Evolutionary conservation across 53 echinoderm and acorn worm species (phyloP).

Genomic region (Echinometra lucunter): DNA sequence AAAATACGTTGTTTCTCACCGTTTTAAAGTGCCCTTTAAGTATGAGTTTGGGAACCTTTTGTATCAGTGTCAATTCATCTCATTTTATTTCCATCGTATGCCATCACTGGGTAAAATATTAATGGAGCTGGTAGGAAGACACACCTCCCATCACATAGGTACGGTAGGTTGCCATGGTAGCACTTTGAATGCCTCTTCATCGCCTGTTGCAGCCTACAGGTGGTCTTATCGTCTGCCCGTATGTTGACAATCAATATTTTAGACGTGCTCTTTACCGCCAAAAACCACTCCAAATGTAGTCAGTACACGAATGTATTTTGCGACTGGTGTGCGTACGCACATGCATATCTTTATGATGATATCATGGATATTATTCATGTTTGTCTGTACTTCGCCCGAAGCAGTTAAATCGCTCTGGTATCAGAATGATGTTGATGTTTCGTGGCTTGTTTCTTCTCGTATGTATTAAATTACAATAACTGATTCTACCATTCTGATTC

Average conservation of each 20-base stretch:
- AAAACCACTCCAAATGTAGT: neutral
- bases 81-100: neutral
- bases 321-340: slow-evolving; percentile 18
- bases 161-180: slow-evolving; percentile 13
- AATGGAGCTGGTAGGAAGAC: slow-evolving; percentile 6
- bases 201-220: neutral
- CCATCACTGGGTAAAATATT: neutral
- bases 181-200: slow-evolving; percentile 38
- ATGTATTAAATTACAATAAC: neutral
- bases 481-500: neutral
- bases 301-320: slow-evolving; percentile 22
- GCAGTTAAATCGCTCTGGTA: neutral
- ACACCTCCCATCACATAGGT: neutral
- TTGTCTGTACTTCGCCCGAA: neutral
- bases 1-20: too few species aligned
- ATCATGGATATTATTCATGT: too few species aligned
- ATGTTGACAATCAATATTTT: slow-evolving; percentile 44
- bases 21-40: too few species aligned
- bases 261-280: slow-evolving; percentile 37
- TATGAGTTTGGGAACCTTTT: neutral
- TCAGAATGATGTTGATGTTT: neutral
- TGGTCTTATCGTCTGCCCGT: slow-evolving; percentile 31
- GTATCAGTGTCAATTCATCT: neutral
- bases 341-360: slow-evolving; percentile 18
- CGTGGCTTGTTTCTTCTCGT: neutral